Evolutionary conservation across 2,888 invertebrate species (phyloP).

Genomic region (Caenorhabditis imperialis): DNA sequence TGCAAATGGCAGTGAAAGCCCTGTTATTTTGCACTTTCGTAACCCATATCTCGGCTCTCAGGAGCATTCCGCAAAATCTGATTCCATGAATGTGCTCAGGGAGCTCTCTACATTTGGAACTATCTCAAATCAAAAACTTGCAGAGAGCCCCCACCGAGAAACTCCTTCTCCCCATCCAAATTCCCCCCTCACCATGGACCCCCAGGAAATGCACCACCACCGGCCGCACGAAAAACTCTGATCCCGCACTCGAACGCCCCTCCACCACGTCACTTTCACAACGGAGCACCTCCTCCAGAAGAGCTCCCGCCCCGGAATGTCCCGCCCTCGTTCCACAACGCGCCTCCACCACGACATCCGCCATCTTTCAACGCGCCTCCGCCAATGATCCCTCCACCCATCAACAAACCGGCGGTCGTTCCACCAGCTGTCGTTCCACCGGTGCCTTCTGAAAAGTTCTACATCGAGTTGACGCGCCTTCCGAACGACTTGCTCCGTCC

Average conservation of each 20-base stretch:
- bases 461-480: conserved; percentile 66
- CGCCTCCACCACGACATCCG: neutral
- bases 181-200: conserved; percentile 6
- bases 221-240: no score
- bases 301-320: no score
- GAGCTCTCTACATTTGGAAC: no score
- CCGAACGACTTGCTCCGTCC: conserved; percentile 66
- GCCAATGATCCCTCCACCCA: neutral
- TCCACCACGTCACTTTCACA: neutral
- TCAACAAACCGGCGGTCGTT: neutral
- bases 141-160: no score
- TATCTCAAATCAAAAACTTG: no score
- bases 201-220: neutral
- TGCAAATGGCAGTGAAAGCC: no score
- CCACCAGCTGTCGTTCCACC: neutral
- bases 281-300: neutral
- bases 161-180: no score
- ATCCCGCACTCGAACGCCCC: no score
- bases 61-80: no score
- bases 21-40: no score
- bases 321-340: conserved; percentile 6
- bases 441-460: conserved; percentile 37
- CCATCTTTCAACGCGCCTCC: conserved; percentile 15
- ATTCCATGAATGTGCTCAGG: no score
- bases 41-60: no score